Percentiles rank a stretch among this genome's conserved stretches.
Conservation (phyloP, 2,888 invertebrate species). For the Protophormia terraenovae region DNA sequence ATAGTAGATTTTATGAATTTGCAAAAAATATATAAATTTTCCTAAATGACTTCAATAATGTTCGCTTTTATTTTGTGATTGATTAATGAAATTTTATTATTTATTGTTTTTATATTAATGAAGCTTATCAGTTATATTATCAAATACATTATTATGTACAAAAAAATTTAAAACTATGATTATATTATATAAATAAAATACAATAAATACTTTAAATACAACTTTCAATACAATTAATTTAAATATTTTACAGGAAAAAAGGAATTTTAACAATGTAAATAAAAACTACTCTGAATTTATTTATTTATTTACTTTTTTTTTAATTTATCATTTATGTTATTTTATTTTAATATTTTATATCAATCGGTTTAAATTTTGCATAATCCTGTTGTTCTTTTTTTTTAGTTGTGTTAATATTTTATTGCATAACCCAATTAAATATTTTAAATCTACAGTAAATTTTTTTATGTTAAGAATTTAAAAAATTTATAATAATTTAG, state of each 20-base stretch:
- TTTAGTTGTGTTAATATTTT: constrained; percentile 23
- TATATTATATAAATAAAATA: constrained; percentile 23
- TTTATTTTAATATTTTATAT: constrained; percentile 17
- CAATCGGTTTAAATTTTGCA: constrained; percentile 1
- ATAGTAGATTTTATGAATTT: no score
- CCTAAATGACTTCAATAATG: not conserved
- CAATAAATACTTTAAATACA: constrained; percentile 15
- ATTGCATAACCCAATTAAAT: constrained; percentile 33
- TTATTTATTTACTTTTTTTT: not conserved
- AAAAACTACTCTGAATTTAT: constrained; percentile 7
- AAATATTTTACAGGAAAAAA: constrained; percentile 47
- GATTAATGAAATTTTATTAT: constrained; percentile 34
- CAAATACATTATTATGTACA: constrained; percentile 35
- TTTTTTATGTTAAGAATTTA: not conserved
- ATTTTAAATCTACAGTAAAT: not conserved
- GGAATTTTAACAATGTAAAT: constrained; percentile 40
- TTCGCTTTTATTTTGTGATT: constrained; percentile 4
- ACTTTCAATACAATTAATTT: constrained; percentile 28
- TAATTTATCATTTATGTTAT: not conserved
- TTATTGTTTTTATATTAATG: constrained; percentile 11
- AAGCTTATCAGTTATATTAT: constrained; percentile 37
- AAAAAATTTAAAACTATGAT: constrained; percentile 3
- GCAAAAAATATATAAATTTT: no score
- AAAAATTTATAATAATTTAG: constrained; percentile 18
- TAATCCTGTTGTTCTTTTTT: not conserved